Base-by-base conservation (phyloP, 1,140 invertebrate species). In the Aleiodes sp. region DNA sequence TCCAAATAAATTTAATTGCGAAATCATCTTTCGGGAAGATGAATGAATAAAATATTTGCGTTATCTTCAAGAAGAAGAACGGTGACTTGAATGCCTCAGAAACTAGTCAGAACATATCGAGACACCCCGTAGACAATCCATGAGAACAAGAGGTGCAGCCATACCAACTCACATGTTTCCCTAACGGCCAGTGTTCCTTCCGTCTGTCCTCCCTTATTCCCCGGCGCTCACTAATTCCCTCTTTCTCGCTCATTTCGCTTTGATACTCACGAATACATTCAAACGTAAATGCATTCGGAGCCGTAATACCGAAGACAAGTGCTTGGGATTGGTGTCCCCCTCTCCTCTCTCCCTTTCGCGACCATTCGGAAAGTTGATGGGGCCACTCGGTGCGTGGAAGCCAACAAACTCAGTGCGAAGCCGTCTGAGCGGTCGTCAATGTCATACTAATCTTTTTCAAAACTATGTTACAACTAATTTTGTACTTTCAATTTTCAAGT, bases 351-450 rank as follows among this genome's bases (percentile, higher is more conserved):
- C 16, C 7, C 46, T 12, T 7, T 19, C 3, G 2, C 8, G 16
- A 21, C 39, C 67, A 56, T 46, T 59, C 64, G 24, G 52, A 21
- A 31, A 28, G 41, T 64, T 35, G 68, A 26, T 26, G 61, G 46
- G 60, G 68, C 61, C 24, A 21, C 35, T 62, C 12, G 35, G 61
- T 59, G 16, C n/a, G 24, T 14, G 74, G 78, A 84, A 85, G 82
- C 83, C 83, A 84, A 84, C 83, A 82, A 84, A 84, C 82, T 81
- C 77, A 70, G 19, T 26, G 16, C 26, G 64, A 70, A 70, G 35
- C 41, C 33, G 61, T 56, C 57, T 43, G 57, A 65, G 52, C 63
- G 52, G 14, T 41, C n/a, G 26, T 65, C 12, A 52, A 52, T 21
- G 46, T 52, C 46, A 46, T 19, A n/a, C 3, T 16, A 16, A 46